These are phyloP conservation scores for Cyclophora albipunctata DNA, from an alignment of 2,888 invertebrate species.

Conservation along the genomic window DNA sequence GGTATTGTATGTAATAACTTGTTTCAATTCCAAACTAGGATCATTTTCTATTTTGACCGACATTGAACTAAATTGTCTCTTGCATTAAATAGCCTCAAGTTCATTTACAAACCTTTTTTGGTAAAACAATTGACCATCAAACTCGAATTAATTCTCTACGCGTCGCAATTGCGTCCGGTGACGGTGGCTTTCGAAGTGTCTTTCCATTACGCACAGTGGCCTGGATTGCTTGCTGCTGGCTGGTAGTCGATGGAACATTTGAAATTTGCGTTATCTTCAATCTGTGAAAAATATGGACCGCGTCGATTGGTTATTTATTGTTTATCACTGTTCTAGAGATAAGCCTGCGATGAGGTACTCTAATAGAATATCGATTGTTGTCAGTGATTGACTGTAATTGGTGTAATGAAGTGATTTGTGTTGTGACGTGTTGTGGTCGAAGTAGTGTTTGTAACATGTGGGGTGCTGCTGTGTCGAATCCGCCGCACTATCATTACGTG, in stretches of 20 bases:
- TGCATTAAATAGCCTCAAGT: constrained; percentile 33
- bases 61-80: constrained; percentile 27
- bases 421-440: constrained; percentile 41
- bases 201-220: constrained; percentile 62
- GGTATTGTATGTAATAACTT: no score
- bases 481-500: constrained; percentile 64
- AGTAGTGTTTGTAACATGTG: constrained; percentile 54
- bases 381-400: constrained; percentile 45
- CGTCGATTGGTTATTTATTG: constrained; percentile 52
- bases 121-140: constrained; percentile 64
- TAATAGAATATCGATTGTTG: constrained; percentile 43
- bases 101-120: constrained; percentile 50
- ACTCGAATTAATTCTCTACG: constrained; percentile 65
- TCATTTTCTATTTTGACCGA: constrained; percentile 23
- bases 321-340: constrained; percentile 45
- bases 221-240: constrained; percentile 54
- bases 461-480: constrained; percentile 66
- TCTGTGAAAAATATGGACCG: constrained; percentile 35
- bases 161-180: constrained; percentile 68
- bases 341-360: constrained; percentile 39
- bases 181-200: constrained; percentile 66
- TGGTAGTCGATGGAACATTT: constrained; percentile 40
- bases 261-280: constrained; percentile 46
- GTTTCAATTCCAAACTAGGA: neutral
- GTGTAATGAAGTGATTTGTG: constrained; percentile 58